phyloP scores from a whole-genome alignment of 2,113 vertebrate species.

The Chionis minor region DNA sequence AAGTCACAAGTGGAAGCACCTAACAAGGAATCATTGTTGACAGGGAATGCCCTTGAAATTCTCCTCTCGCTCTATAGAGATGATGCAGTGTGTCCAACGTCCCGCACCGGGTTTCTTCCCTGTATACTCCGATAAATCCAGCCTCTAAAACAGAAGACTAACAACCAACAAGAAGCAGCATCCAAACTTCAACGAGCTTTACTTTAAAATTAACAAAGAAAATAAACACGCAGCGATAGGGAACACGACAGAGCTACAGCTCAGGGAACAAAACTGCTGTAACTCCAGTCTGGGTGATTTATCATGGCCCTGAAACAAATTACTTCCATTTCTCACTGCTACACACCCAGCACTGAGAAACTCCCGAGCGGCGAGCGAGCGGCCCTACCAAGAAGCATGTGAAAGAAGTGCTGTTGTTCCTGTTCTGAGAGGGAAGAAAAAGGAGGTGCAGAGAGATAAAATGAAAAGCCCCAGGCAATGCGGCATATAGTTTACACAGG shows the following conservation, averaged over 20 bases:
- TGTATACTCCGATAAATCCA: not conserved
- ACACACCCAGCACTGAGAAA: not conserved
- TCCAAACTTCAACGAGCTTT: not conserved
- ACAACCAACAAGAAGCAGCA: not conserved
- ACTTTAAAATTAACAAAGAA: constrained; percentile 38
- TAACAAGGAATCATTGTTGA: not conserved
- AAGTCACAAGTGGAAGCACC: not conserved
- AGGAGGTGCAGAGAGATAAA: not conserved
- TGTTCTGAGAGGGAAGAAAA: not conserved
- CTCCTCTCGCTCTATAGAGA: fast-evolving
- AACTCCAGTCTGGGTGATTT: constrained; percentile 11
- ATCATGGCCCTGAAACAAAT: constrained; percentile 31
- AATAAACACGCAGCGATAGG: not conserved
- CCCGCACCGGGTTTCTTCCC: not conserved
- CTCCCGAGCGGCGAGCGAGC: fast-evolving
- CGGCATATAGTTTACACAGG: not conserved
- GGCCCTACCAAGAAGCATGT: not conserved
- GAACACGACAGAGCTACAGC: not conserved
- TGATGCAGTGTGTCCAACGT: fast-evolving
- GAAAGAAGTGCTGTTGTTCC: not conserved
- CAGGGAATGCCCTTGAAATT: not conserved
- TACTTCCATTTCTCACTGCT: constrained; percentile 8
- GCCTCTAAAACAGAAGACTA: not conserved
- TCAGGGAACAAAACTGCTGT: not conserved
- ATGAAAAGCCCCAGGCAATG: not conserved